Conservation (phyloP, 1,140 invertebrate genomes). For the Colletes latitarsis region DNA sequence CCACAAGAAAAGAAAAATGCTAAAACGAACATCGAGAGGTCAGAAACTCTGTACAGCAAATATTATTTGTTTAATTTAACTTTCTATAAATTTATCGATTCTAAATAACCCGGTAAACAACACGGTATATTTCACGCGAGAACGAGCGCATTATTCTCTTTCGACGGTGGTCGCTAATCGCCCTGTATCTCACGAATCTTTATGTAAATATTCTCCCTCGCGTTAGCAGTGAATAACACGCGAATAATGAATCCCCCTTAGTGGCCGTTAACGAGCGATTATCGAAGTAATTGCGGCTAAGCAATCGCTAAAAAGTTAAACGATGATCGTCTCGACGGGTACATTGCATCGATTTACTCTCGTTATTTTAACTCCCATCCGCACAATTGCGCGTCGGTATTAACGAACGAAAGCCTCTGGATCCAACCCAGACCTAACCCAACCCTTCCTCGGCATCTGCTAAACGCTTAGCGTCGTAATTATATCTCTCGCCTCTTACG, state of each 20-base stretch:
- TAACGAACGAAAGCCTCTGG: constrained; percentile 40
- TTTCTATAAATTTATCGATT: too few species aligned
- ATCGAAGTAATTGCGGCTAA: constrained; percentile 52
- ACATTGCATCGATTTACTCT: constrained; percentile 61
- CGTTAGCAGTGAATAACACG: constrained; percentile 24
- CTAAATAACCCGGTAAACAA: too few species aligned
- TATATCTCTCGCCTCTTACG: constrained; percentile 58
- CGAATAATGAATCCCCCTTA: constrained; percentile 18
- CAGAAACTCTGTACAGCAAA: too few species aligned
- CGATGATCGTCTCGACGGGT: constrained; percentile 26
- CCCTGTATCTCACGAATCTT: not conserved
- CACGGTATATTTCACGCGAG: not conserved
- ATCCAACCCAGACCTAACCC: too few species aligned
- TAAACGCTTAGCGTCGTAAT: constrained; percentile 46
- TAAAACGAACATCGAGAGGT: too few species aligned
- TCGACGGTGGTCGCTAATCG: not conserved
- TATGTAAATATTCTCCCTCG: not conserved
- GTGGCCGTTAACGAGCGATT: constrained; percentile 26
- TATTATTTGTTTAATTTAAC: too few species aligned
- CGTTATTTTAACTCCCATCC: constrained; percentile 54
- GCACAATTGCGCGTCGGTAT: constrained; percentile 40
- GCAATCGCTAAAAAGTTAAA: constrained; percentile 58
- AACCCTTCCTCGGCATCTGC: not conserved
- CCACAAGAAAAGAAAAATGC: too few species aligned
- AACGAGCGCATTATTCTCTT: not conserved